Percentiles rank a stretch among this genome's conserved stretches.
Conservation (phyloP, 2,888 invertebrate genomes). For the Heliconius ethilla region DNA sequence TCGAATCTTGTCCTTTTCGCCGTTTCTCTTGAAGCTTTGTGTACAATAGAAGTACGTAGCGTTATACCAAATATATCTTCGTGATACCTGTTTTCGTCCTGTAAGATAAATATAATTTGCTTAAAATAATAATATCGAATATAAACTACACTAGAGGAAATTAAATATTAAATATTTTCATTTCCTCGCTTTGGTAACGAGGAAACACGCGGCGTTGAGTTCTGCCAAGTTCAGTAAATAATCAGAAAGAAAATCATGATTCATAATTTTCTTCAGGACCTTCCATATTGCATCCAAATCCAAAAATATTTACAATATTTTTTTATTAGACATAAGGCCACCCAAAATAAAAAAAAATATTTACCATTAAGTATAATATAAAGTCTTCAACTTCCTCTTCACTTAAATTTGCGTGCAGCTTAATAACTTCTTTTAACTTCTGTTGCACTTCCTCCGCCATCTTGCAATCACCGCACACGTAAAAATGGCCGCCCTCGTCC, state of each 20-base stretch:
- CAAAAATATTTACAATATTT: no score
- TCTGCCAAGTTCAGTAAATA: no score
- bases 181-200: no score
- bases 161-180: no score
- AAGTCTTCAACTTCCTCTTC: conserved; percentile 91
- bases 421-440: conserved; percentile 90
- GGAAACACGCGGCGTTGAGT: no score
- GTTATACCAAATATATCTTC: conserved; percentile 98
- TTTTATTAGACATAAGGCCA: no score
- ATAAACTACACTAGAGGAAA: no score
- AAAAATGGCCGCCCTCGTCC: conserved; percentile 92
- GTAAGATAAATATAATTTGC: conserved; percentile 47
- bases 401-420: conserved; percentile 84
- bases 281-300: no score
- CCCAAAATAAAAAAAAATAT: no score
- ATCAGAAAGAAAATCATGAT: no score
- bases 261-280: no score
- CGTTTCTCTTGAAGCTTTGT: conserved; percentile 90
- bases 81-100: conserved; percentile 97
- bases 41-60: conserved; percentile 92
- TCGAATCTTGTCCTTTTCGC: conserved; percentile 81
- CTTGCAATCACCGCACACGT: conserved; percentile 97
- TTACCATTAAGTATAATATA: conserved; percentile 91
- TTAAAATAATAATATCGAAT: no score
- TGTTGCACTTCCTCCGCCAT: conserved; percentile 98